A percentile compares a stretch with the other conserved stretches of the same genome.
Conservation (phyloP, 2,888 invertebrate genomes). For the Acleris sparsana region DNA sequence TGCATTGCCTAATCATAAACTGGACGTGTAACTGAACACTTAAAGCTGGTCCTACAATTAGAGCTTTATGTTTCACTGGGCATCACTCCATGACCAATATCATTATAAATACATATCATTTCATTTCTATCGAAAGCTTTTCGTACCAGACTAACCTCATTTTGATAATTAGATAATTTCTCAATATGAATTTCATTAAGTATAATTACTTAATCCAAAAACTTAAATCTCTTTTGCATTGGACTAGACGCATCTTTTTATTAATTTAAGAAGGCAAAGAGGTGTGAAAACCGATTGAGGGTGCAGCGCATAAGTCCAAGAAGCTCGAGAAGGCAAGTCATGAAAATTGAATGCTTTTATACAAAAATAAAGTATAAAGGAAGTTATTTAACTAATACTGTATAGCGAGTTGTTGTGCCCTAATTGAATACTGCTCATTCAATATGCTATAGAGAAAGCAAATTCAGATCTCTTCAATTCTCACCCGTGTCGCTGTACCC, state of each 20-base stretch:
- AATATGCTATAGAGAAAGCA: constrained; percentile 59
- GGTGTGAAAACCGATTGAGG: constrained; percentile 76
- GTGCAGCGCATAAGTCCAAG: constrained; percentile 57
- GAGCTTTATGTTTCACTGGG: constrained; percentile 55
- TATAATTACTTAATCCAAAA: constrained; percentile 72
- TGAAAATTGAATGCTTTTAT: constrained; percentile 60
- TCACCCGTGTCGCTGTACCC: constrained; percentile 51
- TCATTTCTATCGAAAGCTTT: constrained; percentile 59
- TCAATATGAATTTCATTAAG: constrained; percentile 51
- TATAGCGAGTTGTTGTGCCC: constrained; percentile 67
- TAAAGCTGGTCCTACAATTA: constrained; percentile 72
- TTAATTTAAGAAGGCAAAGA: constrained; percentile 82
- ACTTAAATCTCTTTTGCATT: constrained; percentile 80
- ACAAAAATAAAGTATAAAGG: constrained; percentile 65
- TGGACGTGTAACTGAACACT: constrained; percentile 81
- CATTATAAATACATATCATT: constrained; percentile 49
- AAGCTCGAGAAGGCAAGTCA: constrained; percentile 53
- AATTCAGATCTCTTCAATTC: constrained; percentile 75
- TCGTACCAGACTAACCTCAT: constrained; percentile 53
- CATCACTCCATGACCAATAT: constrained; percentile 58
- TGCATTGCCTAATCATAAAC: constrained; percentile 78
- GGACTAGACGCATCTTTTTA: constrained; percentile 80
- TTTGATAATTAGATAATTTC: constrained; percentile 53
- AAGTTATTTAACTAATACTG: constrained; percentile 77
- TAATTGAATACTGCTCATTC: constrained; percentile 71